Conservation (phyloP, 2,888 invertebrate species). For the Drosophila histrio region DNA sequence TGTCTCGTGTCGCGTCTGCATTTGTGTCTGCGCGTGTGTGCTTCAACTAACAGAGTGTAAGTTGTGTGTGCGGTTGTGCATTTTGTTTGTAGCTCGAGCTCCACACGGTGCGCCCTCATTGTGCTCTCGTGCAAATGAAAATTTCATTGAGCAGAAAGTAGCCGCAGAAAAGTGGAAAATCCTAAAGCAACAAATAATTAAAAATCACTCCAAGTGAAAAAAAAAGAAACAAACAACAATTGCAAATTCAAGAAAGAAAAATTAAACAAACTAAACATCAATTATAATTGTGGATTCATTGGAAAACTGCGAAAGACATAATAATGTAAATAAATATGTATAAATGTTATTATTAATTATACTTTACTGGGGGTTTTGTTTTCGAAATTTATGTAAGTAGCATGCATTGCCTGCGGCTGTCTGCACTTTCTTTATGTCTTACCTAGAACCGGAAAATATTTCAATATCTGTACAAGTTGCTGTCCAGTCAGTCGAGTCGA, state of each 20-base stretch:
- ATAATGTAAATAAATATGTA: constrained; percentile 37
- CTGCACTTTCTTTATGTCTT: constrained; percentile 48
- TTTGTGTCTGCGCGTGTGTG: constrained; percentile 17
- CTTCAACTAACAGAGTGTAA: constrained; percentile 21
- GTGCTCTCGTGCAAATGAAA: constrained; percentile 79
- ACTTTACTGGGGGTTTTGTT: constrained; percentile 1
- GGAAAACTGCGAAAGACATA: constrained; percentile 29
- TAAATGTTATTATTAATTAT: constrained; percentile 16
- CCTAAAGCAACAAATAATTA: constrained; percentile 53
- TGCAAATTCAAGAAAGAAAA: constrained; percentile 20
- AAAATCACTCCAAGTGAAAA: constrained; percentile 60
- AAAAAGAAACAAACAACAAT: not conserved
- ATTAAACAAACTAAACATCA: constrained; percentile 4
- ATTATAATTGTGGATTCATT: constrained; percentile 24
- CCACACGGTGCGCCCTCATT: constrained; percentile 74
- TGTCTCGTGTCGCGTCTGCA: constrained; percentile 52
- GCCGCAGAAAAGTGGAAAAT: constrained; percentile 76
- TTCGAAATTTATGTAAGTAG: constrained; percentile 14
- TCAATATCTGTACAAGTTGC: constrained; percentile 39
- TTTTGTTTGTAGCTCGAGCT: constrained; percentile 32
- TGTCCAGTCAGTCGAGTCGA: constrained; percentile 69
- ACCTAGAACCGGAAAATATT: constrained; percentile 51
- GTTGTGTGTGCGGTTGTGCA: constrained; percentile 33
- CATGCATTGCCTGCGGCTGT: constrained; percentile 20
- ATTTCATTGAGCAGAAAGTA: constrained; percentile 79